Conservation (phyloP, 2,888 invertebrate species). For the Chalcosyrphus nemorum region DNA sequence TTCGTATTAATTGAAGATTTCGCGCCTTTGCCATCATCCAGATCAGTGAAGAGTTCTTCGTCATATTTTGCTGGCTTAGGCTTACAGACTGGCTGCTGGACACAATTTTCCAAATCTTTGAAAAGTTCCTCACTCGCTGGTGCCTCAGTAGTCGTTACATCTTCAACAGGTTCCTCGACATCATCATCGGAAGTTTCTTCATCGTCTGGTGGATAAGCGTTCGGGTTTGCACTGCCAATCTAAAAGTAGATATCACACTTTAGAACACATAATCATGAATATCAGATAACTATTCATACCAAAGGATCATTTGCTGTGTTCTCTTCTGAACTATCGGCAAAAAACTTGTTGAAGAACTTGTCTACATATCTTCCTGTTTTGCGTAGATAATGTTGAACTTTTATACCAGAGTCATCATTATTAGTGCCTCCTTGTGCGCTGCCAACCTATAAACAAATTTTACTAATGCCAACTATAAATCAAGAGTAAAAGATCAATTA, state of each 20-base stretch:
- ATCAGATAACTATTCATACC: neutral
- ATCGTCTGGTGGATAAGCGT: neutral
- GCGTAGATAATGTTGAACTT: neutral
- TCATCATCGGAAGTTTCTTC: neutral
- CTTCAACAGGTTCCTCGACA: neutral
- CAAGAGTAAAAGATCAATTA: neutral
- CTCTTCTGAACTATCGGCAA: neutral
- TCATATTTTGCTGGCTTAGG: neutral
- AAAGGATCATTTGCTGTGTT: neutral
- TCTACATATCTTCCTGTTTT: neutral
- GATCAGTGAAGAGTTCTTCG: neutral
- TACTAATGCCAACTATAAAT: neutral
- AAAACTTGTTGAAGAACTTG: neutral
- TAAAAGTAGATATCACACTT: neutral
- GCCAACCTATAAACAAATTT: neutral
- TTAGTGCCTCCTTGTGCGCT: neutral
- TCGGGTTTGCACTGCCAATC: neutral
- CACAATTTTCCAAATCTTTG: neutral
- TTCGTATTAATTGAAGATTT: too few relatives aligned
- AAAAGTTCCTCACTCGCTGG: neutral
- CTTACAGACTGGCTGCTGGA: too few relatives aligned
- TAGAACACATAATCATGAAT: neutral
- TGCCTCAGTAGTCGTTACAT: neutral
- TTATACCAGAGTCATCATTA: neutral
- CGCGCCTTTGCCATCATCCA: too few relatives aligned